Evolutionary conservation across 2,797 vertebrate genomes (phyloP).

Genomic region (Xiphorhynchus erythropygius): DNA sequence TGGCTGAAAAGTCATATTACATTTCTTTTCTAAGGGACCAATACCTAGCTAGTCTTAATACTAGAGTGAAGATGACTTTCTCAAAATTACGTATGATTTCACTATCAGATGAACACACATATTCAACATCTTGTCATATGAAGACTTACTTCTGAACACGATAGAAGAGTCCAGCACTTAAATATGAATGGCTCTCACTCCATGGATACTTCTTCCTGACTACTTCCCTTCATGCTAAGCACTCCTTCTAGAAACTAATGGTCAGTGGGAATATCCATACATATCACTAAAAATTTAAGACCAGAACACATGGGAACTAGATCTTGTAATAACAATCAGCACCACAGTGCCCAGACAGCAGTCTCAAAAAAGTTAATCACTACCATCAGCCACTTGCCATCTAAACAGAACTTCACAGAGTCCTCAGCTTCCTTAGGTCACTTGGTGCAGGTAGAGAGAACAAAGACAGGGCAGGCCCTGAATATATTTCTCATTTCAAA

Average conservation of each 20-base stretch:
- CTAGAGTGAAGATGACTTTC: neutral
- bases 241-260: neutral
- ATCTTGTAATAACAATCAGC: neutral
- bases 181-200: neutral
- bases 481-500: neutral
- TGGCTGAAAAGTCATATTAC: neutral
- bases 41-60: neutral
- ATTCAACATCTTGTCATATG: neutral
- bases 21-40: neutral
- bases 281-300: neutral
- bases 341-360: neutral
- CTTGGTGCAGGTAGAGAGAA: neutral
- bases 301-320: neutral
- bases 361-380: neutral
- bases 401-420: neutral
- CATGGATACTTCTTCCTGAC: neutral
- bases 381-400: neutral
- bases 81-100: neutral
- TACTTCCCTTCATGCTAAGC: neutral
- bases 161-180: neutral
- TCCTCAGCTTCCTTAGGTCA: neutral
- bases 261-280: neutral
- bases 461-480: rapidly evolving
- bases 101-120: neutral
- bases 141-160: neutral